Base-by-base conservation (phyloP, 1,140 invertebrate species). In the Zaprionus davidi region DNA sequence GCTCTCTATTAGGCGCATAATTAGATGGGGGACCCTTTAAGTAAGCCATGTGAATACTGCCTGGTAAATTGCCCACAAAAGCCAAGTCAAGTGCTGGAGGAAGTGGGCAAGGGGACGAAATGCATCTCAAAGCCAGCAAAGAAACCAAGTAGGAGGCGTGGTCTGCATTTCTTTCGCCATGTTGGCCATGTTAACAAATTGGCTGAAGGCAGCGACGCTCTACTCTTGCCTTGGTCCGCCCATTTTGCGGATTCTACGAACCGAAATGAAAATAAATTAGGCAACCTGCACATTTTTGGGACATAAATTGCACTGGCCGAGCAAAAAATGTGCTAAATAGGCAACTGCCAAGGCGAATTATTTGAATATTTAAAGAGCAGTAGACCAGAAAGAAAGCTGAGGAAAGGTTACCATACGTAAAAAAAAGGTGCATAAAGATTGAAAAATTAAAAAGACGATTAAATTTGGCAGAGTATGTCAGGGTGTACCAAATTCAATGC, bases 261-360 rank as follows among this genome's bases (percentile, higher is more conserved):
- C 41, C 41, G 41, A 44, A 44, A 34, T 58, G 71, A 71, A 86
- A 75, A 84, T 84, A 86, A 67, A 79, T 78, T 78, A 86, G 76
- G 79, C 77, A 78, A 36, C 34, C 68, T 64, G 68, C 74, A 85
- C n/a, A 46, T 46, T 82, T 78, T 82, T 66, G 70, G 70, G 53
- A 57, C 65, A 83, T 83, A 83, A 83, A 83, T 83, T 77, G 84
- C 73, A 79, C 24, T 71, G 63, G 41, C 1, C 26, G 49, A 57
- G 46, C 7, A 20, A 9, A 24, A 34, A 46, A 49, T 22, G 53
- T 38, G 41, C 26, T 66, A 67, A 44, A 53, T 63, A 65, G 63
- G 12, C 51, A 64, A 63, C 34, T 62, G 49, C 44, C 34, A 73
- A 36, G 51, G 65, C 46, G 65, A 53, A 57, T 80, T 66, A n/a